Percentiles rank a stretch among this genome's conserved stretches.
Evolutionary conservation across 2,888 invertebrate species (phyloP).

Genomic region (Syrista parreyssii): DNA sequence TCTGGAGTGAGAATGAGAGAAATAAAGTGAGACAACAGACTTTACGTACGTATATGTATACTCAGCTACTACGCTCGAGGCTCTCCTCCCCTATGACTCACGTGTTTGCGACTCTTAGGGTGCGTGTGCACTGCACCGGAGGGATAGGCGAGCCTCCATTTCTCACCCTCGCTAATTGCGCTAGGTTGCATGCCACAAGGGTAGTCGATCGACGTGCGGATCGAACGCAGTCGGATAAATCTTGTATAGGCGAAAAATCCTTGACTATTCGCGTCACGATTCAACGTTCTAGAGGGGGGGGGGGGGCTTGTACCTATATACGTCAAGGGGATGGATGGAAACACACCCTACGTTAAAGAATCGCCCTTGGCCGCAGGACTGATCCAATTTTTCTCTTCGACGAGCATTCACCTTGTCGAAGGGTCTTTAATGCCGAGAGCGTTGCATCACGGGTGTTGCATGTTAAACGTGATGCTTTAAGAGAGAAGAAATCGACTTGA

Average conservation of each 20-base stretch:
- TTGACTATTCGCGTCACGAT: background rate
- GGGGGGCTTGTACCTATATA: background rate
- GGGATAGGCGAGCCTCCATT: background rate
- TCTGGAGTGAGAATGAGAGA: slow-evolving; percentile 9
- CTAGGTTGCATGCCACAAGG: background rate
- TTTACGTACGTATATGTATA: background rate
- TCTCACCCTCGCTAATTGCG: background rate
- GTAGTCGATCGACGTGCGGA: background rate
- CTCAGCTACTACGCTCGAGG: background rate
- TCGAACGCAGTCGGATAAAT: background rate
- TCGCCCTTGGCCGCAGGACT: background rate
- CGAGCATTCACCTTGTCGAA: background rate
- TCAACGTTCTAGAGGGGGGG: background rate
- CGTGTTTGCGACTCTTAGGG: background rate
- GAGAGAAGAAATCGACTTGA: background rate
- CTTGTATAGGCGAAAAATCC: background rate
- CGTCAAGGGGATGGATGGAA: background rate
- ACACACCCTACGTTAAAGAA: background rate
- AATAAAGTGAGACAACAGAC: slow-evolving; percentile 8
- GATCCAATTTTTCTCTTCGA: background rate
- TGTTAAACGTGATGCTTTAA: background rate
- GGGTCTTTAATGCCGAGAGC: background rate
- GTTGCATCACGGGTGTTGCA: background rate
- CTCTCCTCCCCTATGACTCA: background rate
- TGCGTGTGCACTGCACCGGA: background rate